Evolutionary conservation across 2,113 vertebrate genomes (phyloP).

Genomic region (Sturnira hondurensis): DNA sequence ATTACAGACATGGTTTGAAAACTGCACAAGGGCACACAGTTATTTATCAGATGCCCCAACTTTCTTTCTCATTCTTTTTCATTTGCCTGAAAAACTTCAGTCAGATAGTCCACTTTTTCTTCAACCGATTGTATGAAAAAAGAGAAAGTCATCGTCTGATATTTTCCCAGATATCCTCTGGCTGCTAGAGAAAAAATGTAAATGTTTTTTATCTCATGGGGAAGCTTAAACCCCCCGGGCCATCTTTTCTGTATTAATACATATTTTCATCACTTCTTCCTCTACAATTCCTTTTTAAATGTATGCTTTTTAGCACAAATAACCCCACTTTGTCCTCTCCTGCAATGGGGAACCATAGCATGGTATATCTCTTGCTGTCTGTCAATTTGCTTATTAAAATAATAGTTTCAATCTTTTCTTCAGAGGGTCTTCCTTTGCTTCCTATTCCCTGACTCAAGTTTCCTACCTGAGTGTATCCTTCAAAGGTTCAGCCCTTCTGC

Average conservation of each 20-base stretch:
- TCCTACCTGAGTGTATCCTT: background rate
- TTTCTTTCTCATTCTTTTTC: background rate
- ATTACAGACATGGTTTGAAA: constrained; percentile 26
- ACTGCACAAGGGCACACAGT: background rate
- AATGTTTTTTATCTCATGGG: background rate
- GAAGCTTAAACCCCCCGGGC: background rate
- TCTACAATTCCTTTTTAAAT: background rate
- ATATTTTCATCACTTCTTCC: background rate
- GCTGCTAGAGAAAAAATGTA: background rate
- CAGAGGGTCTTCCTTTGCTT: background rate
- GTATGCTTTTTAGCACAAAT: background rate
- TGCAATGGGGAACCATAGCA: background rate
- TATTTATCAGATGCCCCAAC: background rate
- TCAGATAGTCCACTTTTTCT: background rate
- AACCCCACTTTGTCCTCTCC: background rate
- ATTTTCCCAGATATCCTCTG: background rate
- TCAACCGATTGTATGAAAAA: background rate
- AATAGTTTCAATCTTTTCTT: constrained; percentile 25
- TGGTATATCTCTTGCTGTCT: background rate
- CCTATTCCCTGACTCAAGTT: background rate
- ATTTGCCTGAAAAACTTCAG: background rate
- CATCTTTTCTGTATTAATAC: background rate
- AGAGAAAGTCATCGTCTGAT: background rate
- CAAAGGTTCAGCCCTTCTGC: background rate
- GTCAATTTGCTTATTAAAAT: constrained; percentile 36